Conservation (phyloP, 2,797 vertebrate genomes). For the Numenius phaeopus region DNA sequence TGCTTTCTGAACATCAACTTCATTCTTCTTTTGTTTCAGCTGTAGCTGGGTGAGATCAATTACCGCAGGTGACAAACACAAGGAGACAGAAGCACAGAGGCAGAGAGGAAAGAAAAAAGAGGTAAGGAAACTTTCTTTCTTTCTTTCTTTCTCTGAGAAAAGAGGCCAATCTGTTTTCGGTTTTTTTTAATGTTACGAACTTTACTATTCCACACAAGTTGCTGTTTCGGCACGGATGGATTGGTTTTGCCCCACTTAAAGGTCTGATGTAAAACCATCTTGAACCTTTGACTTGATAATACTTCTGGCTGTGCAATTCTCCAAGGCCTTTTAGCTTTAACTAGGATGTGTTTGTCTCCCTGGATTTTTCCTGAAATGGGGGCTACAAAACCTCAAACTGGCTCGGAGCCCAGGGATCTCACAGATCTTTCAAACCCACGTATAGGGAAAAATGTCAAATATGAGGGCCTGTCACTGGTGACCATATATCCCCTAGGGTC, state of each 20-base stretch:
- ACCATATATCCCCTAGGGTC: background rate
- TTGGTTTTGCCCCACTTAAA: background rate
- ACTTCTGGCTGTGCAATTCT: background rate
- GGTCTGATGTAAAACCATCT: background rate
- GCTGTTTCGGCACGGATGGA: background rate
- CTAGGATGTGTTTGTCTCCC: background rate
- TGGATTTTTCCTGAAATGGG: background rate
- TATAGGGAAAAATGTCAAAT: background rate
- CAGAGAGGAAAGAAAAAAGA: background rate
- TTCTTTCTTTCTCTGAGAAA: background rate
- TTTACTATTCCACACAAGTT: background rate
- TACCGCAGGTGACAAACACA: constrained; percentile 33
- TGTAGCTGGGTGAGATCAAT: constrained; percentile 26
- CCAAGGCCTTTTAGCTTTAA: background rate
- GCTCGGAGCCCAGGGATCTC: background rate
- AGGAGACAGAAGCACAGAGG: constrained; percentile 3
- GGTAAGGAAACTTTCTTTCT: constrained; percentile 59
- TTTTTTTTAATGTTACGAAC: background rate
- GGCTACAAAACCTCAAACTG: background rate
- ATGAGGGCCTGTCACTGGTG: background rate
- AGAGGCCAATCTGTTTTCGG: background rate
- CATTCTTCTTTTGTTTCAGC: background rate
- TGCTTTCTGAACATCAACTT: constrained; percentile 25
- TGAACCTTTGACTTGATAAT: background rate
- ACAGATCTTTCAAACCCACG: background rate